These are phyloP conservation scores for Hydrocynus forskahlii DNA, from an alignment of 2,797 vertebrate species.

Conservation along the genomic window DNA sequence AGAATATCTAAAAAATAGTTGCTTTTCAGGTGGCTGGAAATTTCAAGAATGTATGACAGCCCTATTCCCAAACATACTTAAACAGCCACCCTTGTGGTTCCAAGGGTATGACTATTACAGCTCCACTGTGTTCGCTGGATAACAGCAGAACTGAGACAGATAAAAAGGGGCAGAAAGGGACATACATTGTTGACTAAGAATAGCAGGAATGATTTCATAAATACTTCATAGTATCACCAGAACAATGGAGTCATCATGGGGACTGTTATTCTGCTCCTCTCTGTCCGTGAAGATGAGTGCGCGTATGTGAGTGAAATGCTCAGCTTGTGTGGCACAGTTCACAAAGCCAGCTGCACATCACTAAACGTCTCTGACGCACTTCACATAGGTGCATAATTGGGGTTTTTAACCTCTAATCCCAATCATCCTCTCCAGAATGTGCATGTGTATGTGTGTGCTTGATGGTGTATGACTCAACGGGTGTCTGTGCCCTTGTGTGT, in stretches of 20 bases:
- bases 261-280: slow-evolving; percentile 26
- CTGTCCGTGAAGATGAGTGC: slow-evolving; percentile 12
- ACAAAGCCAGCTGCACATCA: slow-evolving; percentile 48
- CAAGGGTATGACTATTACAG: background rate
- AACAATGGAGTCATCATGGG: slow-evolving; percentile 32
- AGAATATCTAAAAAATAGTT: no score
- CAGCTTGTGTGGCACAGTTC: slow-evolving; percentile 41
- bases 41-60: background rate
- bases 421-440: slow-evolving; percentile 30
- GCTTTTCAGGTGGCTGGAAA: background rate
- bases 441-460: slow-evolving; percentile 13
- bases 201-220: slow-evolving; percentile 35
- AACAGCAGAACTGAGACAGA: background rate
- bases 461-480: background rate
- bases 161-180: slow-evolving; percentile 9
- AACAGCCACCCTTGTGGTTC: background rate
- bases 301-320: background rate
- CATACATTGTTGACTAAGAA: slow-evolving; percentile 30
- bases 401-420: slow-evolving; percentile 41
- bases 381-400: slow-evolving; percentile 44
- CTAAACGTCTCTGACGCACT: slow-evolving; percentile 40
- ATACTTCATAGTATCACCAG: slow-evolving; percentile 40
- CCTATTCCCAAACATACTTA: background rate
- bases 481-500: background rate
- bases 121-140: background rate